Evolutionary conservation across 2,113 vertebrate species (phyloP), one percentile per base, ranked within the genome.

Genomic region (Sialia sialis): DNA sequence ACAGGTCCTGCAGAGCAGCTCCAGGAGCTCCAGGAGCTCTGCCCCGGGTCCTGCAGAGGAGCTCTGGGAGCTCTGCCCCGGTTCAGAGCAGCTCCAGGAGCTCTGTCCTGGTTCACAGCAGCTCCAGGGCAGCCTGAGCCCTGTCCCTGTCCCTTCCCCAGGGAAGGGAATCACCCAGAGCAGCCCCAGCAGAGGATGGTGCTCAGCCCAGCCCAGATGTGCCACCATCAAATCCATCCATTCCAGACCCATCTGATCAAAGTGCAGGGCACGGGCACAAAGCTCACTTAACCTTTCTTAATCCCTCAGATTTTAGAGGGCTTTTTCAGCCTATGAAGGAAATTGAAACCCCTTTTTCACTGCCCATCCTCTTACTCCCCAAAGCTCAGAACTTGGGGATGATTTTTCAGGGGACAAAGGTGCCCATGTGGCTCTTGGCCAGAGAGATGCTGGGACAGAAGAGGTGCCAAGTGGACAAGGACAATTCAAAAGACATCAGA

Each of bases 401-500:
- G 82, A 80, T 84, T 94, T 96, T 81, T 92, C 77, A 75, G 54
- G 58, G 32, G 51, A 44, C n/a, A 84, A 94, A 97, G 73, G 70
- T 70, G 83, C 60, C 67, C 30, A 5, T 19, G 88, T 68, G 79
- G 67, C 75, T 97, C 55, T 46, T 58, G 85, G 85, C 56, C 76
- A 93, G 94, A 90, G 46, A 96, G 55, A 84, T 96, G 55, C 44
- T 19, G 59, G 6, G 48, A 70, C 21, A 94, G 54, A 32, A 76
- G 26, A 77, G 11, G 18, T 26, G 41, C 36, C 85, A 34, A 73
- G 46, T 38, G 26, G 34, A 80, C 52, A 94, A 91, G 87, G 96
- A 74, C 73, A 97, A 58, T 63, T 76, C 68, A 82, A 86, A 96
- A 87, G 52, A 84, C 20, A 55, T 1, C 36, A 6, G 34, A 75